Evolutionary conservation across 2,113 vertebrate genomes (phyloP).

Genomic region (Setophaga petechia): DNA sequence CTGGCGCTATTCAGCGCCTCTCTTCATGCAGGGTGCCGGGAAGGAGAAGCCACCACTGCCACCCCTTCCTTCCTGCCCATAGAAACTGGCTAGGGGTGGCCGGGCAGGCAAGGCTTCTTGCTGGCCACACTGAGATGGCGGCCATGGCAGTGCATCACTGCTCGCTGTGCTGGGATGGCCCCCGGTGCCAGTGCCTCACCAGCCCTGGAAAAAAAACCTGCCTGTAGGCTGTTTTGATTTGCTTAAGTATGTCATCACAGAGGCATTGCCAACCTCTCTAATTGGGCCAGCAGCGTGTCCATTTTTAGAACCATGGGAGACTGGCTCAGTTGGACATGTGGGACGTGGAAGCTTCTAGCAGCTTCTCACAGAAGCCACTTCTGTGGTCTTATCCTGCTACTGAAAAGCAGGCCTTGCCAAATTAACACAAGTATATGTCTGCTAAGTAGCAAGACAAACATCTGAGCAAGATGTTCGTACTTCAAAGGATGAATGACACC

Average conservation of each 20-base stretch:
- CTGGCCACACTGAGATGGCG: fast-evolving
- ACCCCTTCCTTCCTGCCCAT: not conserved
- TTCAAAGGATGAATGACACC: not conserved
- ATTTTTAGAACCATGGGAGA: not conserved
- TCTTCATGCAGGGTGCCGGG: fast-evolving
- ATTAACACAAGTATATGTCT: not conserved
- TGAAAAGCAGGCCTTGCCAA: not conserved
- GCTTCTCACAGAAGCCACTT: not conserved
- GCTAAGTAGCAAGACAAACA: not conserved
- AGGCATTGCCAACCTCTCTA: not conserved
- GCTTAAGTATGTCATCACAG: not conserved
- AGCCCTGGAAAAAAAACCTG: not conserved
- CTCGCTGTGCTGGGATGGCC: fast-evolving
- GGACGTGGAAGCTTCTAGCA: not conserved
- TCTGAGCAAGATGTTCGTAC: not conserved
- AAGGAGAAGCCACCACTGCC: not conserved
- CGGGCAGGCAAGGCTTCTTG: not conserved
- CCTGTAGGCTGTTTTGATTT: not conserved
- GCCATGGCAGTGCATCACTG: fast-evolving
- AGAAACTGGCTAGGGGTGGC: too few relatives aligned
- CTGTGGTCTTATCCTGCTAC: not conserved
- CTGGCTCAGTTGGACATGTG: not conserved
- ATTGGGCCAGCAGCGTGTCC: not conserved
- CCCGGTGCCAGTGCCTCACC: fast-evolving
- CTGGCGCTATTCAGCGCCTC: not conserved